Base-by-base conservation (phyloP, 2,113 vertebrate genomes). In the Oryzias javanicus region DNA sequence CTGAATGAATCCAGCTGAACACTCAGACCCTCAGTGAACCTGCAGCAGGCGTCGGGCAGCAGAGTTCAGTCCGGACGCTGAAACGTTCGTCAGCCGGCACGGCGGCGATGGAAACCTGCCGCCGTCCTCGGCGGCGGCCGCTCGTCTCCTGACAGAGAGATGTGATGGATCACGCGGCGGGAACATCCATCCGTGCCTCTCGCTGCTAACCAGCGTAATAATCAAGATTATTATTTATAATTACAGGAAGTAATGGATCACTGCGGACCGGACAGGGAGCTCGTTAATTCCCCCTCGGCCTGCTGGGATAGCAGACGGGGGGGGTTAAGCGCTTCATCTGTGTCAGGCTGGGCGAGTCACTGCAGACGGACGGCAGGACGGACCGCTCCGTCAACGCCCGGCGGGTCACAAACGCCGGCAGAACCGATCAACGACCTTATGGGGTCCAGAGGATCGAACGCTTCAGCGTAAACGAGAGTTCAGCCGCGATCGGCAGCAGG, bases 201-300 rank as follows among this genome's bases (percentile, higher is more conserved):
- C 91, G 91, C 90, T 88, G 93, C 91, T 94, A 96, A 97, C 94
- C 95, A 96, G 95, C 92, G 91, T 97, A 97, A 98, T 98, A 96
- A 95, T 98, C 96, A 94, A 94, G 96, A 97, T 99, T 99, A 99
- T 98, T 97, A 99, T 98, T 98, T 97, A 96, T 99, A 99, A 99
- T 99, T 99, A 99, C 94, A 97, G 97, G 96, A 99, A 98, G 96
- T 97, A 96, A 98, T 99, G 95, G 94, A 99, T 99, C 96, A 98
- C 95, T 93, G 94, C 81, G 92, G 91, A 89, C 91, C 92, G 92
- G 94, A 96, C 93, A 91, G 79, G 93, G 94, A 90, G 91, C 93
- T 96, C 95, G 92, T 99, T 98, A 98, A 98, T 99, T 95, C 95
- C 94, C 91, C 92, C 91, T 83, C 18, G 88, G 76, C 95, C 94